Evolutionary conservation across 2,797 vertebrate species (phyloP), one percentile per base, ranked within the genome.

Genomic region (Zonotrichia albicollis): DNA sequence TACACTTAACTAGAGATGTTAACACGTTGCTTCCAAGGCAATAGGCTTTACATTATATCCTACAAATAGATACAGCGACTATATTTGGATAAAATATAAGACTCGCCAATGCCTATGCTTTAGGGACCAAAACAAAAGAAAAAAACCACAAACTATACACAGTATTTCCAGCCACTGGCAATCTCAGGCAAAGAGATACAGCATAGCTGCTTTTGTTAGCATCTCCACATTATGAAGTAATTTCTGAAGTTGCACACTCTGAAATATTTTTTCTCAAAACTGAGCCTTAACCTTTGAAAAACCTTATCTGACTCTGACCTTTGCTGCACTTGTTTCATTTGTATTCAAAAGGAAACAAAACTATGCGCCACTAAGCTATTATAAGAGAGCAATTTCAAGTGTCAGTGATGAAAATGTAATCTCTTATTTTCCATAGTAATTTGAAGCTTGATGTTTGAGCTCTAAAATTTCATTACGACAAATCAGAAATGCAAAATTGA

Each of bases 371-470:
- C 32, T 74, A 66, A 67, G 27, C 11, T 54, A 29, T 6, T 34
- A 9, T 19, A 66, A 64, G 27, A 78, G 8, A 64, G 43, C 18
- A 32, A 71, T 57, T 78, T 32, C 32, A 71, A 80, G 29, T 3
- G 27, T 16, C 58, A 83, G 7, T 1, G 8, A 48, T 13, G 10
- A 65, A 10, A 46, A 72, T 2, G 32, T 43, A 36, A 77, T 32
- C n/a, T 57, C 27, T 0, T 29, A 38, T 8, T 42, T 88, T 78
- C 46, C 5, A 2, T 0, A 50, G 13, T 4, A 6, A 66, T 38
- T 25, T 66, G 54, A 54, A 75, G 43, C 8, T 54, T n/a, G 11
- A 62, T 6, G 6, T 89, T 93, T 78, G 43, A 79, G 55, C 32
- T 43, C n/a, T 43, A 54, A 64, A 42, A 60, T 76, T 87, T 60